Evolutionary conservation across 1,140 invertebrate genomes (phyloP).

Genomic region (Sycophila sp.): DNA sequence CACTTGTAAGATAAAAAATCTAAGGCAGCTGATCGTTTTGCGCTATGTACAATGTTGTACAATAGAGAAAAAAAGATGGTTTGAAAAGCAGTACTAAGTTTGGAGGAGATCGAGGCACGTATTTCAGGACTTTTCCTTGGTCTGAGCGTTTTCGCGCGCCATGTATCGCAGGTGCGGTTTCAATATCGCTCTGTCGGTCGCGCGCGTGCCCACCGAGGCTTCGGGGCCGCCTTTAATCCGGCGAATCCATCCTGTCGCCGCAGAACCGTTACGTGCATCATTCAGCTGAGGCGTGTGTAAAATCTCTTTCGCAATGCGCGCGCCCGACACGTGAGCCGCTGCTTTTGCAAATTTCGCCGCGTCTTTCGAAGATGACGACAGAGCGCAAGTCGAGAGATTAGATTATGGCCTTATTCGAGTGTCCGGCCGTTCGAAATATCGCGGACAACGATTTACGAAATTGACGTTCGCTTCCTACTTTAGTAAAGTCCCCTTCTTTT

Average conservation of each 20-base stretch:
- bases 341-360: too few species aligned
- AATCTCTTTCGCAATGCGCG: background rate
- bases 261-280: slow-evolving; percentile 11
- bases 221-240: background rate
- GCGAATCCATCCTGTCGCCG: slow-evolving; percentile 6
- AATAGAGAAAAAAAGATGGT: too few species aligned
- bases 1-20: too few species aligned
- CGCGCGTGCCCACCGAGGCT: too few species aligned
- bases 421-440: background rate
- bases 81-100: too few species aligned
- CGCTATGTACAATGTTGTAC: too few species aligned
- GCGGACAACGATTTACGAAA: background rate
- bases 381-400: background rate
- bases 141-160: too few species aligned
- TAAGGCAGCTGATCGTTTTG: too few species aligned
- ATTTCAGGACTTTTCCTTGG: too few species aligned
- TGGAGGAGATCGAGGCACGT: too few species aligned
- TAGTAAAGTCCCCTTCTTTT: background rate
- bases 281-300: background rate
- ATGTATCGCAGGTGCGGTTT: background rate
- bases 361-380: background rate
- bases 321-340: background rate
- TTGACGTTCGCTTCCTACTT: background rate
- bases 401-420: background rate
- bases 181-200: background rate